Percentiles rank a stretch among this genome's conserved stretches.
phyloP scores from a whole-genome alignment of 2,797 vertebrate species.

The Centropyge bicolor region DNA sequence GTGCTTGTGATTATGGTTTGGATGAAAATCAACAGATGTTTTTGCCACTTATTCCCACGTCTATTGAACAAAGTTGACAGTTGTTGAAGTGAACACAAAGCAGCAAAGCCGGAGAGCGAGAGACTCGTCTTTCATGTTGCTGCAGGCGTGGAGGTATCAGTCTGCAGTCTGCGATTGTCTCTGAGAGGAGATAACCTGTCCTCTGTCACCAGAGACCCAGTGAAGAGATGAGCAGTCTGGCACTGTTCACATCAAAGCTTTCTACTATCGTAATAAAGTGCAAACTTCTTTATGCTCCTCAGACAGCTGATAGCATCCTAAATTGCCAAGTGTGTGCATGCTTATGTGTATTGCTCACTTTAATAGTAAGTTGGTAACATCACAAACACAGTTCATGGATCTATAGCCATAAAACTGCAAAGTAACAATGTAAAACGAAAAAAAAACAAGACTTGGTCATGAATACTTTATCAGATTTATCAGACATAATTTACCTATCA shows the following conservation, averaged over 20 bases:
- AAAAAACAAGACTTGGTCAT: neutral
- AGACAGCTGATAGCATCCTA: constrained; percentile 35
- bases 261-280: constrained; percentile 35
- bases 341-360: neutral
- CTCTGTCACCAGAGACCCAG: constrained; percentile 34
- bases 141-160: constrained; percentile 26
- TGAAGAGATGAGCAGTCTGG: constrained; percentile 23
- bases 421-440: neutral
- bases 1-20: neutral
- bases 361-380: constrained; percentile 2
- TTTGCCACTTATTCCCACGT: neutral
- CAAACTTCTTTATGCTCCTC: constrained; percentile 23
- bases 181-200: constrained; percentile 44
- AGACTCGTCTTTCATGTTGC: constrained; percentile 25
- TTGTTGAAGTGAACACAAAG: constrained; percentile 20
- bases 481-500: neutral
- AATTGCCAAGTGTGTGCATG: constrained; percentile 18
- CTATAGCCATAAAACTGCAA: neutral
- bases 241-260: constrained; percentile 48
- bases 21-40: neutral
- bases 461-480: neutral
- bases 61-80: constrained; percentile 5
- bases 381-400: neutral
- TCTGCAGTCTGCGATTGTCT: constrained; percentile 39
- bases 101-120: neutral